Percentiles rank a stretch among this genome's conserved stretches.
phyloP scores from a whole-genome alignment of 1,140 invertebrate genomes.

The Heliconius melpomene region DNA sequence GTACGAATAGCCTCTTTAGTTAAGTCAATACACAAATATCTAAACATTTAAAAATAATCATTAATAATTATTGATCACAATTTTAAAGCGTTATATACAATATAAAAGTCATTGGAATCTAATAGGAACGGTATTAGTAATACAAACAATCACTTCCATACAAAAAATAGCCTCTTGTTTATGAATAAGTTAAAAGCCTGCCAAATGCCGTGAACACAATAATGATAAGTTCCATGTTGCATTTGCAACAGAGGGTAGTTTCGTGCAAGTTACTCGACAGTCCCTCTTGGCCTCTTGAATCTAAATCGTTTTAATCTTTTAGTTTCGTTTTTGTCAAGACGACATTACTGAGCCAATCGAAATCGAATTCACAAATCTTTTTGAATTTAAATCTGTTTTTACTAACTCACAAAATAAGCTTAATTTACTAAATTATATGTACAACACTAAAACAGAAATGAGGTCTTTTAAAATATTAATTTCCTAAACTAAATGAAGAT shows the following conservation, averaged over 20 bases:
- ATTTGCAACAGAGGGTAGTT: too few relatives aligned
- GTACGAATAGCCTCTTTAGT: neutral
- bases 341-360: too few relatives aligned
- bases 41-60: neutral
- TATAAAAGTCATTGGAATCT: neutral
- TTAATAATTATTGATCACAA: neutral
- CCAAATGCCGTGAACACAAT: too few relatives aligned
- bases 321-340: too few relatives aligned
- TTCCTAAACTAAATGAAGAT: neutral
- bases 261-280: too few relatives aligned
- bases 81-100: neutral
- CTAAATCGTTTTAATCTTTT: too few relatives aligned
- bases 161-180: too few relatives aligned
- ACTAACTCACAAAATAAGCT: too few relatives aligned
- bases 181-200: too few relatives aligned
- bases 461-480: slow-evolving; percentile 4
- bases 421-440: neutral
- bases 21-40: neutral
- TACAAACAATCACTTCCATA: neutral
- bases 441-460: neutral
- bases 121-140: neutral
- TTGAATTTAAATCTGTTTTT: neutral
- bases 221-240: too few relatives aligned
- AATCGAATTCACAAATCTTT: neutral
- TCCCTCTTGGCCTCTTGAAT: too few relatives aligned